phyloP scores from a whole-genome alignment of 2,797 vertebrate genomes.

The Notolabrus celidotus region DNA sequence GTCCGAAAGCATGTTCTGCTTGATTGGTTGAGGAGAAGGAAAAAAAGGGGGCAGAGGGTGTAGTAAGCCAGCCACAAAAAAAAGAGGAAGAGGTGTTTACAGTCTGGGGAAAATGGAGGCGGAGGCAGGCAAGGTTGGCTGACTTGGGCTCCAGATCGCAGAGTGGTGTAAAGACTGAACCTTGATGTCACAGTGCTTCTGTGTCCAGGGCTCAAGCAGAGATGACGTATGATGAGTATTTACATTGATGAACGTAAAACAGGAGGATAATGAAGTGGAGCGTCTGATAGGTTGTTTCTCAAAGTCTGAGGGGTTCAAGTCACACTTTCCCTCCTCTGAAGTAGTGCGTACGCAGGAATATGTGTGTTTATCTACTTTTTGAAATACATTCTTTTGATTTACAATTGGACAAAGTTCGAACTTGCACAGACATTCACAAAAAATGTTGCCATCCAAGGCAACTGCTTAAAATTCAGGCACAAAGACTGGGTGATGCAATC shows the following conservation, averaged over 20 bases:
- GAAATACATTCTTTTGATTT: conserved; percentile 43
- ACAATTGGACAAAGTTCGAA: conserved; percentile 47
- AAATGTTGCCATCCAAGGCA: neutral
- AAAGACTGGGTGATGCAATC: conserved; percentile 41
- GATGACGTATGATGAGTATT: conserved; percentile 59
- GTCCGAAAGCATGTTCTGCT: conserved; percentile 63
- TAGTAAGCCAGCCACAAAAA: conserved; percentile 14
- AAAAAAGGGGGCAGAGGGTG: neutral
- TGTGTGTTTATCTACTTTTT: conserved; percentile 14
- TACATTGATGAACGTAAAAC: conserved; percentile 62
- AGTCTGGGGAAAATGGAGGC: conserved; percentile 30
- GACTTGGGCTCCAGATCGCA: conserved; percentile 4
- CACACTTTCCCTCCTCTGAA: conserved; percentile 22
- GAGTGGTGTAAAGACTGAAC: conserved; percentile 35
- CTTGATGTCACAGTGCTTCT: conserved; percentile 58
- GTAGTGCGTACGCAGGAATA: neutral
- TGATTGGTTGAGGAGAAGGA: conserved; percentile 37
- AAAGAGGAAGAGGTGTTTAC: conserved; percentile 26
- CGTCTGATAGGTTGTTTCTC: conserved; percentile 41
- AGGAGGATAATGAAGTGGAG: conserved; percentile 25
- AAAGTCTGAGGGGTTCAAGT: conserved; percentile 25
- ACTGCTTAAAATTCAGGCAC: conserved; percentile 44
- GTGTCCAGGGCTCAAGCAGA: conserved; percentile 44
- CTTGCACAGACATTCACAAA: conserved; percentile 32
- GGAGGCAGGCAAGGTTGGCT: conserved; percentile 15